Evolutionary conservation across 2,797 vertebrate genomes (phyloP).

Genomic region (Malacoraja senta): DNA sequence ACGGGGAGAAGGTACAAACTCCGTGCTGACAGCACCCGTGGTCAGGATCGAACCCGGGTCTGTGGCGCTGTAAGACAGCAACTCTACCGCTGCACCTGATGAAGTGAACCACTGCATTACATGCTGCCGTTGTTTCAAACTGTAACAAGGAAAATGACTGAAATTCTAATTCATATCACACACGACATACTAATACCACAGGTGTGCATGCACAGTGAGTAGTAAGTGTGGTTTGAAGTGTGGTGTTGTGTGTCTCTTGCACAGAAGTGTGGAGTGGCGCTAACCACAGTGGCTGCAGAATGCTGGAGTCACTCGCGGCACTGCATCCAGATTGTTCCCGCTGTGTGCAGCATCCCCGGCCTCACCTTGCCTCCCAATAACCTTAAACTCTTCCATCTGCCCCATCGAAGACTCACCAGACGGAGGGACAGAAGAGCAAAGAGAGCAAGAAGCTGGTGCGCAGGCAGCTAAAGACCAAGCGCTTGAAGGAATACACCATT

Average conservation of each 20-base stretch:
- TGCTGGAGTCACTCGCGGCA: not conserved
- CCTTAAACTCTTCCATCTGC: constrained; percentile 38
- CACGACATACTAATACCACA: not conserved
- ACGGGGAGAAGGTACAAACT: no score
- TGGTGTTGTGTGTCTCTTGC: not conserved
- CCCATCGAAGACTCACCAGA: constrained; percentile 58
- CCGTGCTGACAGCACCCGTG: no score
- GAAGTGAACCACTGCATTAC: no score
- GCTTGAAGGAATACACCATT: constrained; percentile 77
- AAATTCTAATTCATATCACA: not conserved
- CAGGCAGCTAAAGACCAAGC: constrained; percentile 71
- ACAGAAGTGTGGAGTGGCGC: not conserved
- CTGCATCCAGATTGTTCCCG: constrained; percentile 41
- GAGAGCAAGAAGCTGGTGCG: constrained; percentile 57
- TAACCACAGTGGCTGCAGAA: not conserved
- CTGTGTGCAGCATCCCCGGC: not conserved
- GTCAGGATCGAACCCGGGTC: no score
- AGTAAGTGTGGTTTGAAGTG: not conserved
- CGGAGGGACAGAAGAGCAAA: constrained; percentile 52
- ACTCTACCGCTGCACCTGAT: no score
- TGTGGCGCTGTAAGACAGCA: no score
- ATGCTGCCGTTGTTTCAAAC: not conserved
- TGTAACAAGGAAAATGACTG: not conserved
- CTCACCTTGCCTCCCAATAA: constrained; percentile 32
- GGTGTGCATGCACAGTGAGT: constrained; percentile 6